Evolutionary conservation across 2,888 invertebrate species (phyloP).

Genomic region (Tholera decimalis): DNA sequence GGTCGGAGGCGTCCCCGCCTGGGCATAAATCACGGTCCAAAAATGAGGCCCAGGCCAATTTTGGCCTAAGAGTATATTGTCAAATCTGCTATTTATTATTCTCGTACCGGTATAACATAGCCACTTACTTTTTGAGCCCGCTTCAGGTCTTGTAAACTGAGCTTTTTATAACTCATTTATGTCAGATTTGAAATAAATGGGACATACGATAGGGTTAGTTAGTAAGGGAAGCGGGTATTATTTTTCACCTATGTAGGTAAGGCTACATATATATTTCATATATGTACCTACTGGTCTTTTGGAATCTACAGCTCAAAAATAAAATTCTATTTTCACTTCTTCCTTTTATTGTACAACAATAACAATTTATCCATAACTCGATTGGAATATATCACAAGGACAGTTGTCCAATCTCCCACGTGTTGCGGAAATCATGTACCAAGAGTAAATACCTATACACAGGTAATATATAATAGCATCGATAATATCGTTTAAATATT

Average conservation of each 20-base stretch:
- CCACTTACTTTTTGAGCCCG: conserved; percentile 50
- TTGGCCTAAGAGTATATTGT: conserved; percentile 53
- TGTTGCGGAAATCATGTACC: conserved; percentile 14
- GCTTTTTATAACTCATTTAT: conserved; percentile 40
- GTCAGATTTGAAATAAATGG: conserved; percentile 46
- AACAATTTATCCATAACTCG: neutral
- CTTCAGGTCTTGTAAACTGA: conserved; percentile 40
- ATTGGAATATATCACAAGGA: neutral
- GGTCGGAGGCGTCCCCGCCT: conserved; percentile 32
- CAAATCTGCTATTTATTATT: conserved; percentile 61
- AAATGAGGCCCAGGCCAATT: conserved; percentile 60
- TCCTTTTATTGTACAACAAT: too few species aligned
- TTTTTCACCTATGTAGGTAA: neutral
- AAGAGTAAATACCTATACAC: neutral
- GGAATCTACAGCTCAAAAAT: neutral
- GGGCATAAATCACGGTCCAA: conserved; percentile 57
- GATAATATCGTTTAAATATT: conserved; percentile 46
- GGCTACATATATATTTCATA: too few species aligned
- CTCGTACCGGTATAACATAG: conserved; percentile 47
- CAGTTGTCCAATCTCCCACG: neutral
- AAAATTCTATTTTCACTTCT: neutral
- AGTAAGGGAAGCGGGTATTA: neutral
- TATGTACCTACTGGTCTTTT: too few species aligned
- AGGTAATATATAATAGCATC: conserved; percentile 27
- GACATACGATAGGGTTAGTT: conserved; percentile 23